These are phyloP conservation scores for Sycon ciliatum DNA, from an alignment of 37 sponge, comb jelly and placozoan genomes.

Conservation along the genomic window DNA sequence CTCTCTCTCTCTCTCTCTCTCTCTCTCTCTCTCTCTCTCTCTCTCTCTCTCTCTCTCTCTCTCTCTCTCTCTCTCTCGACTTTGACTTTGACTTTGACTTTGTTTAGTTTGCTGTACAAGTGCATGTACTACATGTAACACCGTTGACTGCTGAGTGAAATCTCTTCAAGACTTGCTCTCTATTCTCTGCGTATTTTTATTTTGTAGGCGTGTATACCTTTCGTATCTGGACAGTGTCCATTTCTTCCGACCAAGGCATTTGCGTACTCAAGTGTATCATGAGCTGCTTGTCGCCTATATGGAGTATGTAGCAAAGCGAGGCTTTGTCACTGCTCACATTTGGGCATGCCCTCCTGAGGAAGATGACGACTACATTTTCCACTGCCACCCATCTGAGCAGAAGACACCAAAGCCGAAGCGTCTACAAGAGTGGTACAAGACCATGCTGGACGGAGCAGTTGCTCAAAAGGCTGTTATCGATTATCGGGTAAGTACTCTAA, in stretches of 20 bases:
- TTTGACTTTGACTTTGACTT: too few species aligned
- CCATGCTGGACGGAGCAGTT: constrained; percentile 82
- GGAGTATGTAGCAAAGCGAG: constrained; percentile 73
- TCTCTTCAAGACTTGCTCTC: too few species aligned
- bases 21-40: too few species aligned
- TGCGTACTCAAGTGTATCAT: constrained; percentile 85
- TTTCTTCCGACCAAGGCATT: constrained; percentile 80
- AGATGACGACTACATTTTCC: constrained; percentile 99
- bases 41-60: too few species aligned
- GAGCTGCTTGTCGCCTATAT: constrained; percentile 96
- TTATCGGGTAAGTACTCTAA: constrained; percentile 70
- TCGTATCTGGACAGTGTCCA: constrained; percentile 98
- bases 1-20: too few species aligned
- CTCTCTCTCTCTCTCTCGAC: too few species aligned
- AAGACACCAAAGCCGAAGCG: constrained; percentile 98
- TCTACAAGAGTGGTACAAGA: constrained; percentile 89
- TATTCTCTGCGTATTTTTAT: neutral
- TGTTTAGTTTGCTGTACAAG: too few species aligned
- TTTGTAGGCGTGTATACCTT: constrained; percentile 80
- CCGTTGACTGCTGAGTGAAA: too few species aligned
- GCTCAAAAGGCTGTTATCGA: constrained; percentile 56
- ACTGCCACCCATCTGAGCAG: constrained; percentile 95
- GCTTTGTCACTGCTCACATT: constrained; percentile 87
- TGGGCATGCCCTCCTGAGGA: constrained; percentile 99
- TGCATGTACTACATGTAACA: too few species aligned